Evolutionary conservation across 2,113 vertebrate genomes (phyloP), one percentile per base, ranked within the genome.

Genomic region (Romanogobio albipinnatus): DNA sequence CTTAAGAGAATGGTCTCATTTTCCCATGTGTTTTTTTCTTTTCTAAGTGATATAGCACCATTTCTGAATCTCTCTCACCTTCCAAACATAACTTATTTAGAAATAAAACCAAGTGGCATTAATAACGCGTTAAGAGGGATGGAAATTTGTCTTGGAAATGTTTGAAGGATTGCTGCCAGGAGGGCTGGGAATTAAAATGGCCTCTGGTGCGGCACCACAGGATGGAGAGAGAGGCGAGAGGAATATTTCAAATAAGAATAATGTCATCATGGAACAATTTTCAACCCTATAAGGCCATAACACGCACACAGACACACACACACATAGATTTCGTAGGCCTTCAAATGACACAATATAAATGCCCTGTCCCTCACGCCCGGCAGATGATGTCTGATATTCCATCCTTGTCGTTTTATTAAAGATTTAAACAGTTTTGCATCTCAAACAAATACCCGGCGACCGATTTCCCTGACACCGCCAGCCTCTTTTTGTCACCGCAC

Each of bases 401-500:
- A 92, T 94, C 90, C 90, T 92, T 90, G 90, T 93, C 91, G 76
- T 92, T 93, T 93, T 94, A 93, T 93, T 93, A 92, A 94, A 94
- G 92, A 92, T 91, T 93, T 92, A 92, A 94, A 92, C 92, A 92
- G 89, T 90, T 94, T 94, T 92, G 91, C 90, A 88, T 93, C 88
- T 83, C 88, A 84, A 90, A 92, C 92, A 93, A 92, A 93, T 92
- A 93, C 90, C 91, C 91, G 90, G 89, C 80, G 87, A 74, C 89
- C 89, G 89, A 87, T 92, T 92, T 92, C 85, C 85, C 78, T 88
- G 90, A 92, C 89, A 91, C 86, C 43, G 56, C 85, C 85, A 85
- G 59, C 85, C 87, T 90, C 90, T 56, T 91, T 84, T 90, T 70
- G 61, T 70, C 71, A 58, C n/a, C 17, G 2, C 26, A 62, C 29